These are phyloP conservation scores for Simalia tracyae DNA, from an alignment of 2,797 vertebrate genomes.

Conservation along the genomic window DNA sequence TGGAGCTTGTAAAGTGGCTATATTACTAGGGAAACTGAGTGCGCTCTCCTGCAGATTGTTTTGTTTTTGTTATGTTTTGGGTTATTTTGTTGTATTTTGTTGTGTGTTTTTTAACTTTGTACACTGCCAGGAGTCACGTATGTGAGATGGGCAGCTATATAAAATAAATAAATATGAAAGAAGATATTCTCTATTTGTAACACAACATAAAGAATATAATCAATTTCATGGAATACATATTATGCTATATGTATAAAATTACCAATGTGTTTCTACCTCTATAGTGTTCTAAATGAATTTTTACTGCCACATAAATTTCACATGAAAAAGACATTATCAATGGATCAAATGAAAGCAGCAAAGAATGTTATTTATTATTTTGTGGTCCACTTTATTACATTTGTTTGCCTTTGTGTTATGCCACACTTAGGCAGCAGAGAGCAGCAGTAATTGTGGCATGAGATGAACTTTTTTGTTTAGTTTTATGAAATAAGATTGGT, in stretches of 20 bases:
- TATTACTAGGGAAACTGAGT: not conserved
- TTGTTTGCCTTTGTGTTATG: not conserved
- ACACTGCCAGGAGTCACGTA: not conserved
- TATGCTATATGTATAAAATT: not conserved
- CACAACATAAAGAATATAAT: not conserved
- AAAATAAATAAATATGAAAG: not conserved
- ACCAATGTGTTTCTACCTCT: not conserved
- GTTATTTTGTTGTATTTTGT: not conserved
- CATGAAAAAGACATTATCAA: not conserved
- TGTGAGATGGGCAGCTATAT: not conserved
- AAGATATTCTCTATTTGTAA: not conserved
- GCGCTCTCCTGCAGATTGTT: not conserved
- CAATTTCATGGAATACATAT: not conserved
- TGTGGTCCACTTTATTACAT: not conserved
- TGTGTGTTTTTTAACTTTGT: not conserved
- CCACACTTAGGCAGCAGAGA: slow-evolving; percentile 46
- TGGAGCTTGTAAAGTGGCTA: not conserved
- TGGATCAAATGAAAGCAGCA: not conserved
- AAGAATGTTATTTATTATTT: not conserved
- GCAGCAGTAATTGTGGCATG: slow-evolving; percentile 49
- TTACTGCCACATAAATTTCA: not conserved
- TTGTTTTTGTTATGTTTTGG: not conserved
- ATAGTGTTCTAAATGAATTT: not conserved
- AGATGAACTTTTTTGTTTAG: not conserved
- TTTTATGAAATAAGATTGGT: not conserved